Base-by-base conservation (phyloP, 2,113 vertebrate species). In the Erpornis zantholeuca region DNA sequence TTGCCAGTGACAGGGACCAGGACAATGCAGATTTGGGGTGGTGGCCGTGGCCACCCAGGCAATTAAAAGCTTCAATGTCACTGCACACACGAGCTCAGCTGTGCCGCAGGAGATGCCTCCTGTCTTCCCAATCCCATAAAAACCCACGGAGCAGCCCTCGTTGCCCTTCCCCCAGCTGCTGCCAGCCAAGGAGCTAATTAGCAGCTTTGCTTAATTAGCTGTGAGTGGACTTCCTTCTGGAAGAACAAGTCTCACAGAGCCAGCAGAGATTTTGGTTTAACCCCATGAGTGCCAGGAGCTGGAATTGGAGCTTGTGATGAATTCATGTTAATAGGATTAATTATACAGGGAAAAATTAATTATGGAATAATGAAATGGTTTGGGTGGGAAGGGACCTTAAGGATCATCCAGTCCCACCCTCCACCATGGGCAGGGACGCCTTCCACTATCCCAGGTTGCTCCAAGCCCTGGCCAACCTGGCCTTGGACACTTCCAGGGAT, bases 331-430 rank as follows among this genome's bases (percentile, higher is more conserved):
- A 4, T 29, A 20, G 70, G 60, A 17, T 76, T 66, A 8, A 59
- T 76, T 25, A 10, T 2, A 28, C 42, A 9, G 53, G 21, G 29
- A 2, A 3, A 13, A 66, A 14, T 7, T 8, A 36, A 27, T 68
- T 4, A 1, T 2, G 44, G 52, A 19, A 42, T 59, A 10, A 0
- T 0, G 13, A 36, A 10, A 52, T 27, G 63, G 71, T 9, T 42
- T 11, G 44, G 50, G 29, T 57, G 29, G 71, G 44, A 68, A 27
- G 44, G 33, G 31, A 57, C 15, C 52, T 50, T 33, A 5, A 22
- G 9, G 45, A 12, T 68, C 3, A 4, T 33, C 53, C 21, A 15
- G 17, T 31, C 7, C 45, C 83, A 52, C 28, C 18, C 23, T 11
- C 23, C 44, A 29, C 61, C 60, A n/a, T 29, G 42, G 44, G 71